phyloP scores from a whole-genome alignment of 2,797 vertebrate genomes.

The Anolis apletophallus region DNA sequence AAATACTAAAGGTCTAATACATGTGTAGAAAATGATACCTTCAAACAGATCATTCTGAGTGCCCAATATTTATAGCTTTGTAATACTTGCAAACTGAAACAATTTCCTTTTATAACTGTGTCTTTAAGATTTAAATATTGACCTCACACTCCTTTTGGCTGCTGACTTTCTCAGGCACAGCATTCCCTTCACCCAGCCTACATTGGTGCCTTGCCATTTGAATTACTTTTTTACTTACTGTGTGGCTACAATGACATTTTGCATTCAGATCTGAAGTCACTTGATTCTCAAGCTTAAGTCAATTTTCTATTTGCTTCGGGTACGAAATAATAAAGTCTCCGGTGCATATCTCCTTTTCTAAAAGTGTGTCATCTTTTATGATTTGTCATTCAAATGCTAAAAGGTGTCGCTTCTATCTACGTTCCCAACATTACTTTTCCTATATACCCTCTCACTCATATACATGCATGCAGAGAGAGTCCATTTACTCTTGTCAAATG shows the following conservation, averaged over 20 bases:
- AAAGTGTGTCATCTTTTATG: slow-evolving; percentile 57
- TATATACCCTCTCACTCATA: slow-evolving; percentile 34
- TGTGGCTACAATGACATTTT: slow-evolving; percentile 51
- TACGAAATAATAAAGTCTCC: slow-evolving; percentile 68
- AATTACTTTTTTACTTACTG: slow-evolving; percentile 59
- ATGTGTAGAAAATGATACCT: slow-evolving; percentile 3
- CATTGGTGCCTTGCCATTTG: slow-evolving; percentile 42
- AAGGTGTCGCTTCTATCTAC: slow-evolving; percentile 47
- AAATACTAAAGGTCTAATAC: neutral
- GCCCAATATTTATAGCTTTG: slow-evolving; percentile 24
- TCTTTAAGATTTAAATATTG: slow-evolving; percentile 46
- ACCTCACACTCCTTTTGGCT: slow-evolving; percentile 30
- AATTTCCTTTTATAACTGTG: slow-evolving; percentile 57
- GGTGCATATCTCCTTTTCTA: slow-evolving; percentile 53
- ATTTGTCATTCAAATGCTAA: slow-evolving; percentile 65
- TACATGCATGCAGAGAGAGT: slow-evolving; percentile 46
- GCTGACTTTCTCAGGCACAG: slow-evolving; percentile 19
- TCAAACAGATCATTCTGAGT: neutral
- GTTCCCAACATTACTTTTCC: slow-evolving; percentile 46
- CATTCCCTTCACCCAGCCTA: neutral
- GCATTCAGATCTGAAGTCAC: slow-evolving; percentile 49
- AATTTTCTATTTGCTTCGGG: slow-evolving; percentile 58
- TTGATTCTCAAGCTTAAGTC: slow-evolving; percentile 50
- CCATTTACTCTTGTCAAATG: slow-evolving; percentile 66
- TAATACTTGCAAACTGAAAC: slow-evolving; percentile 51